Base-by-base conservation (phyloP, 1,140 invertebrate species). In the Drosophila navojoa region DNA sequence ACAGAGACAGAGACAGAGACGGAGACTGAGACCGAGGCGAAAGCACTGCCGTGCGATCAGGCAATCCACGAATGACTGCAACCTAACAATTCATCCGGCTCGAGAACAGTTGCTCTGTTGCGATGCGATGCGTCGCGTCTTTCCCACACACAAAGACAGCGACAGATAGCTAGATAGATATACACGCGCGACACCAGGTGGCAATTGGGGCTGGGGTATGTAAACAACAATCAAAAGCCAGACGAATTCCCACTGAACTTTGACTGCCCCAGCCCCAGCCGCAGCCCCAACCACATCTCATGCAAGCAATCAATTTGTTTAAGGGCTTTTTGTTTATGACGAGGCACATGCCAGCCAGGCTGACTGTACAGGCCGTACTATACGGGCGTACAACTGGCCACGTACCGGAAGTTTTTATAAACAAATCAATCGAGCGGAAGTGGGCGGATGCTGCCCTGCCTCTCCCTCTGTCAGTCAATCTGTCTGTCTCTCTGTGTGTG, bases 371-470 rank as follows among this genome's bases (percentile, higher is more conserved):
- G 52, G 4, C 45, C 40, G 49, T 27, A 44, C 40, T 47, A 44
- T 29, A 13, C 42, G 16, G 16, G 29, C 47, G 71, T 22, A 22
- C 19, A 52, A 49, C 53, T 42, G 62, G 68, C 60, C 50, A 53
- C 78, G 63, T 76, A 79, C 85, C 85, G 85, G 85, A 89, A 89
- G 85, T 80, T 79, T 72, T 75, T 76, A 71, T 90, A 89, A 89
- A 89, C 84, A 89, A 84, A 89, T 84, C 84, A 89, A 89, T 89
- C 77, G 67, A 79, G 79, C 82, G 82, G 82, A 87, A 86, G 82
- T 78, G 71, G 76, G 67, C 61, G 71, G 76, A 69, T 77, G 70
- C 58, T 54, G 59, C 38, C 22, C 73, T 68, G 72, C 66, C 47
- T 61, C 77, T 29, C n/a, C 47, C 47, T 45, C 67, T 60, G 35